Evolutionary conservation across 2,113 vertebrate species (phyloP).

Genomic region (Scolopax mira): DNA sequence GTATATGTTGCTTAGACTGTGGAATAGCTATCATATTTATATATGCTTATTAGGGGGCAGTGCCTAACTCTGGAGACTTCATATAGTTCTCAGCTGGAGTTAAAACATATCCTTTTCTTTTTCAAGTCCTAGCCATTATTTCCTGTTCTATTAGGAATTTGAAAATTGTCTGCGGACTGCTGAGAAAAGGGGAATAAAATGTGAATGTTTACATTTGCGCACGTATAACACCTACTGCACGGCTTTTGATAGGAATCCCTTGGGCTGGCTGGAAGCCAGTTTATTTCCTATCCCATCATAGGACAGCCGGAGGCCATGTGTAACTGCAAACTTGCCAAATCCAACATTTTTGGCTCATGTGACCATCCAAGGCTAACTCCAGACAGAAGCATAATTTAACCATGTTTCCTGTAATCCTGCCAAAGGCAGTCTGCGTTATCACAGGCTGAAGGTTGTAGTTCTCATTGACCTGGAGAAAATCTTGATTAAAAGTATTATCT

Average conservation of each 20-base stretch:
- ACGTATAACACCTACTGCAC: slow-evolving; percentile 6
- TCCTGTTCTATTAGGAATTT: background rate
- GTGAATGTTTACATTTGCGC: slow-evolving; percentile 29
- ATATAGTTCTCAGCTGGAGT: background rate
- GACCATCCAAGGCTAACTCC: slow-evolving; percentile 14
- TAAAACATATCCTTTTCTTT: slow-evolving; percentile 21
- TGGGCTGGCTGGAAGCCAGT: slow-evolving; percentile 34
- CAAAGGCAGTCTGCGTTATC: background rate
- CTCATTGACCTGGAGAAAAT: background rate
- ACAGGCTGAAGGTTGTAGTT: background rate
- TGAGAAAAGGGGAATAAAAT: slow-evolving; percentile 9
- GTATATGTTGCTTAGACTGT: background rate
- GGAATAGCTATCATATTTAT: slow-evolving; percentile 2
- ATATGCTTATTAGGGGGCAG: background rate
- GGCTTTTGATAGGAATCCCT: slow-evolving; percentile 37
- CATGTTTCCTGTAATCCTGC: background rate
- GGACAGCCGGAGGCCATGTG: slow-evolving; percentile 40
- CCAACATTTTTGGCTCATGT: background rate
- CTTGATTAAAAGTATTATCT: background rate
- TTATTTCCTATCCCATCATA: slow-evolving; percentile 40
- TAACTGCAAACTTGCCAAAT: slow-evolving; percentile 43
- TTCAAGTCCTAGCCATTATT: background rate
- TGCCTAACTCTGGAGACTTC: background rate
- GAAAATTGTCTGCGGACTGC: slow-evolving; percentile 28
- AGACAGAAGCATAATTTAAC: slow-evolving; percentile 45